Evolutionary conservation across 2,888 invertebrate species (phyloP), one percentile per base, ranked within the genome.

Genomic region (Petrophora chlorosata): DNA sequence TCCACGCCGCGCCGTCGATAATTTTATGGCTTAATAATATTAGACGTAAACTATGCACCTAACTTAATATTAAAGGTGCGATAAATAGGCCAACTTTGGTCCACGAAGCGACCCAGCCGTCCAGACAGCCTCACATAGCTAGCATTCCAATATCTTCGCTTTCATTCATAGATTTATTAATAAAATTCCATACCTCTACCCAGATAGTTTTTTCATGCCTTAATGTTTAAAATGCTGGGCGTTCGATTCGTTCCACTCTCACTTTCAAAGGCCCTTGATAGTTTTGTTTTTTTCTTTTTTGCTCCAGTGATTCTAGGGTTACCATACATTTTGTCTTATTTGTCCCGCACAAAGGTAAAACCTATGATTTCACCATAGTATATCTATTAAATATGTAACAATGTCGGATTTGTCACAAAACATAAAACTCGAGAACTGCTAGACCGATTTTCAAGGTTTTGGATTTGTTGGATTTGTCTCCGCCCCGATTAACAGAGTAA

Each of bases 161-260:
- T 38, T 42, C 50, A 40, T 49, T 56, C 42, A 50, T 44, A 17
- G 36, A 33, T 49, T 53, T 56, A 59, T 53, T 59, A 59, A 56
- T 58, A 58, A 59, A 54, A 59, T 56, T 49, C 59, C 53, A 29
- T 50, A 35, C 38, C 46, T 50, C 8, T 23, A 41, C 41, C 43
- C 44, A 28, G 41, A 50, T 58, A 58, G 52, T 55, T 58, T 54
- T 44, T 44, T 41, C 34, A 49, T 45, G 41, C 22, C 39, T 39
- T 15, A 15, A 33, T 13, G 29, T 42, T 17, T 29, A 9, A 48
- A 40, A 32, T 22, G 17, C 41, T 12, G 32, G 25, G 10, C 13
- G 13, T 14, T 29, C 10, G 19, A 41, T 32, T 41, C 35, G 29
- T 26, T 15, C n/a, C 3, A 17, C 50, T 53, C 26, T 57, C 29